Evolutionary conservation across 2,113 vertebrate genomes (phyloP).

Genomic region (Sinocyclocheilus anophthalmus): DNA sequence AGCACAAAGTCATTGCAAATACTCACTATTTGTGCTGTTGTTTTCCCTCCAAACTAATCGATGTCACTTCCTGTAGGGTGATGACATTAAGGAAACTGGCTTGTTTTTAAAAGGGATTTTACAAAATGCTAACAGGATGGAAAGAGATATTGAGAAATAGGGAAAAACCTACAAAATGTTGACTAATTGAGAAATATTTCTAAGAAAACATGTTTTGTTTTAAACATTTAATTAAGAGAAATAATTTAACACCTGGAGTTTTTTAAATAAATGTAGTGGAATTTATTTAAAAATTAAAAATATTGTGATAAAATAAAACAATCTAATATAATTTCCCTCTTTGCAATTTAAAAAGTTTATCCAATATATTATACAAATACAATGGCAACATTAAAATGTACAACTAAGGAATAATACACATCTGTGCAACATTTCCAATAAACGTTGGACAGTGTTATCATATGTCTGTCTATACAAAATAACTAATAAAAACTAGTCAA

Average conservation of each 20-base stretch:
- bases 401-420: neutral
- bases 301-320: neutral
- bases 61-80: neutral
- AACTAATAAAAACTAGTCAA: neutral
- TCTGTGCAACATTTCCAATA: neutral
- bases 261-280: too few species aligned
- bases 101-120: neutral
- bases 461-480: neutral
- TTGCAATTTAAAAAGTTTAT: too few species aligned
- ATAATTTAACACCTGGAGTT: too few species aligned
- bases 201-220: too few species aligned
- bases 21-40: neutral
- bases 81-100: neutral
- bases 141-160: neutral
- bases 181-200: too few species aligned
- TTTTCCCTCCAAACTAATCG: neutral
- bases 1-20: neutral
- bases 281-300: too few species aligned
- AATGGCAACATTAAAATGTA: neutral
- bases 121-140: too few species aligned
- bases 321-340: too few species aligned
- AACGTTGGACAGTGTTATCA: neutral
- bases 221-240: neutral
- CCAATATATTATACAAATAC: neutral
- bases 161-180: neutral